These are phyloP conservation scores for Clivina fossor DNA, from an alignment of 2,888 invertebrate genomes.

Conservation along the genomic window DNA sequence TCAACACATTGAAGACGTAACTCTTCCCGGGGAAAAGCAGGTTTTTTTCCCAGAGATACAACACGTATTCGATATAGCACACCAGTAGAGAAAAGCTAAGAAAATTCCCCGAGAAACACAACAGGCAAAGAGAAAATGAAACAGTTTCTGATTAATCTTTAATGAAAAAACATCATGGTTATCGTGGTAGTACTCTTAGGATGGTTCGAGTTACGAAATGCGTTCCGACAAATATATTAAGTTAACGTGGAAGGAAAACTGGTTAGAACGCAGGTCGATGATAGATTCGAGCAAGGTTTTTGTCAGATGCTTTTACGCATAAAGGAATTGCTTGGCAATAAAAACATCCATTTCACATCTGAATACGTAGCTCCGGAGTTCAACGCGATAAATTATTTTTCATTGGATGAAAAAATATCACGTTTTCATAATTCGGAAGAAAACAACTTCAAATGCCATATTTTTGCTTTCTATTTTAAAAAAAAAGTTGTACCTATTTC, in stretches of 20 bases:
- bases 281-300: background rate
- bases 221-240: conserved; percentile 2
- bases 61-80: conserved; percentile 21
- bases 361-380: conserved; percentile 17
- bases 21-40: background rate
- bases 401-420: conserved; percentile 15
- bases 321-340: conserved; percentile 23
- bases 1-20: background rate
- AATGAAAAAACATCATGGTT: conserved; percentile 19
- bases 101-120: background rate
- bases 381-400: conserved; percentile 25
- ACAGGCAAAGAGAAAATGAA: conserved; percentile 1
- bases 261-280: background rate
- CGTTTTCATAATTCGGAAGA: conserved; percentile 20
- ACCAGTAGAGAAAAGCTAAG: background rate
- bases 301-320: conserved; percentile 23
- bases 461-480: too few species aligned
- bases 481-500: too few species aligned
- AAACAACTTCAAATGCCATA: too few species aligned
- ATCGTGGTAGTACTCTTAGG: conserved; percentile 4
- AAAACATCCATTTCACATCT: conserved; percentile 26
- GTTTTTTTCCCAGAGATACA: conserved; percentile 4
- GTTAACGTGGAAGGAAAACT: conserved; percentile 1
- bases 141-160: conserved; percentile 23
- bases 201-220: too few species aligned